phyloP scores from a whole-genome alignment of 2,797 vertebrate genomes.

The Acanthurus lineatus region DNA sequence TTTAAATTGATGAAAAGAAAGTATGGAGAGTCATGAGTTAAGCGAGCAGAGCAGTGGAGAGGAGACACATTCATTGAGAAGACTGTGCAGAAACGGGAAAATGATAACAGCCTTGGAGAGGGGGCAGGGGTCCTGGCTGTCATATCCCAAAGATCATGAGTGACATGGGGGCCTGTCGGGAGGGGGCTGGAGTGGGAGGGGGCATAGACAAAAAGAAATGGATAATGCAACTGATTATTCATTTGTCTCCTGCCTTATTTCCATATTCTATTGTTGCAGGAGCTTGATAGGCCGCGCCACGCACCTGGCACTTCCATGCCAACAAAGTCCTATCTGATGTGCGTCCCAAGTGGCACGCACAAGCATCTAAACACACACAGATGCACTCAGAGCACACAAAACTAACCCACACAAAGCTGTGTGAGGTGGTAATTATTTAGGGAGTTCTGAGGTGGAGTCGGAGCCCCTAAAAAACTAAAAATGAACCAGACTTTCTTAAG shows the following conservation, averaged over 20 bases:
- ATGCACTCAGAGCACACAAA: slow-evolving; percentile 6
- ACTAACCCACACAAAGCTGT: slow-evolving; percentile 19
- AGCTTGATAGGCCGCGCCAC: slow-evolving; percentile 64
- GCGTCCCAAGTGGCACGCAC: slow-evolving; percentile 47
- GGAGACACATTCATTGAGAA: slow-evolving; percentile 36
- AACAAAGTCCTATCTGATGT: slow-evolving; percentile 63
- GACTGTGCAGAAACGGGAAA: slow-evolving; percentile 9
- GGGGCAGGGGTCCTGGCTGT: slow-evolving; percentile 67
- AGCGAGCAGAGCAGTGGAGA: slow-evolving; percentile 19
- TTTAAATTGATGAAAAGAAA: slow-evolving; percentile 29
- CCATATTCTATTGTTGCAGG: slow-evolving; percentile 79
- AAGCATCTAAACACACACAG: slow-evolving; percentile 39
- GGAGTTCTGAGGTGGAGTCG: slow-evolving; percentile 32
- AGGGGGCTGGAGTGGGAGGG: slow-evolving; percentile 27
- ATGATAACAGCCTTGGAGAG: slow-evolving; percentile 30
- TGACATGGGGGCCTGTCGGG: slow-evolving; percentile 40
- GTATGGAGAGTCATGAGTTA: background rate
- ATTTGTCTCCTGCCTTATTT: slow-evolving; percentile 72
- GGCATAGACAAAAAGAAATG: slow-evolving; percentile 57
- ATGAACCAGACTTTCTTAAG: slow-evolving; percentile 1
- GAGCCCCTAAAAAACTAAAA: slow-evolving; percentile 7
- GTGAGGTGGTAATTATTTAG: slow-evolving; percentile 39
- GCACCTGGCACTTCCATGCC: slow-evolving; percentile 69
- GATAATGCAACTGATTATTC: slow-evolving; percentile 82
- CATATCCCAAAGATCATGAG: slow-evolving; percentile 76